Base-by-base conservation (phyloP, 2,888 invertebrate genomes). In the Abscondita cerata region DNA sequence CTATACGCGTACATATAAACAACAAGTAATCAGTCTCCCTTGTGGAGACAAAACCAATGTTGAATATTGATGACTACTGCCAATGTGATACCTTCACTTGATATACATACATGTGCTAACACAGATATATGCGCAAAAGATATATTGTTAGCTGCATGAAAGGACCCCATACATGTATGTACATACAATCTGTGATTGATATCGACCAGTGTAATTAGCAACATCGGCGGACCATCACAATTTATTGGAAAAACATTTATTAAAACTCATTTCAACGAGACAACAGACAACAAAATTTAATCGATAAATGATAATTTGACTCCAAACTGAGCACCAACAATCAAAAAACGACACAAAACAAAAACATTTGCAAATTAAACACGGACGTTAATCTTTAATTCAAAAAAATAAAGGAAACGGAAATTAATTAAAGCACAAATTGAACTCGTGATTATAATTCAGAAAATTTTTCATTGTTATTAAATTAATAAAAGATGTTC, bases 101-200 rank as follows among this genome's bases (percentile, higher is more conserved):
- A 44, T 44, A 44, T 44, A 44, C 44, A 44, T 19, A 41, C 12
- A 38, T 41, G 15, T 18, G 18, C 16, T 44, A 25, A 44, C 18
- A 44, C 44, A 18, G 11, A 44, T 13, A 9, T 9, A 41, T 12
- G 11, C 36, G 34, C 55, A 61, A 25, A 25, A 25, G 2, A 25
- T 25, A 25, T 25, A 25, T 25, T 25, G 25, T 25, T 25, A 25
- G 25, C 25, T 25, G 25, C 6, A 25, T 25, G 25, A 25, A 25
- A 25, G 25, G 25, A 25, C 6, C n/a, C 38, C 60, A 44, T 61
- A 46, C 41, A 61, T 54, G 34, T 55, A 55, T 55, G 60, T 55
- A 52, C n/a, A n/a, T n/a, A n/a, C 46, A 61, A 31, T 54, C 60
- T 31, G 55, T 61, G 60, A 61, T 61, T 56, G 60, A 61, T 61